Evolutionary conservation across 2,888 invertebrate genomes (phyloP), one percentile per base, ranked within the genome.

Genomic region (Leptinotarsa tumamoca): DNA sequence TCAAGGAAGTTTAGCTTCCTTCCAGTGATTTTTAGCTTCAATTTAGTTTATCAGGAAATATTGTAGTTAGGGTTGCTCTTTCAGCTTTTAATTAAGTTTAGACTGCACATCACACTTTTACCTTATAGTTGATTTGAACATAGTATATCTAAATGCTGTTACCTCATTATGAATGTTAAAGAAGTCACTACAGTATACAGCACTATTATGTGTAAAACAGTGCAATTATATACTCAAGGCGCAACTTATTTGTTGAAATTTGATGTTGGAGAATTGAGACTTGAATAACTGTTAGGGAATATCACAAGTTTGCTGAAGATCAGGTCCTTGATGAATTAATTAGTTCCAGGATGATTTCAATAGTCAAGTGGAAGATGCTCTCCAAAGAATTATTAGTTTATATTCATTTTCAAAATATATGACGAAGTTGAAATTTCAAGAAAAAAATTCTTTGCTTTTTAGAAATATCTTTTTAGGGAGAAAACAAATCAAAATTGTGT

Each of bases 131-230:
- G 67, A 73, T 54, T 33, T 56, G 68, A 73, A 51, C 49, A 68
- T 56, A 54, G 66, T 72, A 75, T 52, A 49, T 63, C 72, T 70
- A 76, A 70, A 54, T 76, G 71, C 73, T 73, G 76, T 76, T 76
- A 76, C 76, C 76, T 73, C 76, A 76, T 73, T 52, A 67, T 71
- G 67, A 68, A 68, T 56, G 18, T 67, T 70, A 71, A 70, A 70
- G 51, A 72, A 73, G 63, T 73, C 67, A 73, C 73, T 73, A 70
- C 63, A 73, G 33, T 76, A 76, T 74, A 68, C 76, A 72, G 71
- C 73, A 73, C 73, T 69, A 69, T 67, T 58, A 67, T 61, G 73
- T 71, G 70, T 71, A 70, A 56, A 76, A 33, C 61, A 51, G 76
- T 76, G 71, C 70, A 76, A 76, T 76, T 68, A 50, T 27, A n/a